phyloP scores from a whole-genome alignment of 1,140 invertebrate species.

The Macrotrachela quadricornifera region DNA sequence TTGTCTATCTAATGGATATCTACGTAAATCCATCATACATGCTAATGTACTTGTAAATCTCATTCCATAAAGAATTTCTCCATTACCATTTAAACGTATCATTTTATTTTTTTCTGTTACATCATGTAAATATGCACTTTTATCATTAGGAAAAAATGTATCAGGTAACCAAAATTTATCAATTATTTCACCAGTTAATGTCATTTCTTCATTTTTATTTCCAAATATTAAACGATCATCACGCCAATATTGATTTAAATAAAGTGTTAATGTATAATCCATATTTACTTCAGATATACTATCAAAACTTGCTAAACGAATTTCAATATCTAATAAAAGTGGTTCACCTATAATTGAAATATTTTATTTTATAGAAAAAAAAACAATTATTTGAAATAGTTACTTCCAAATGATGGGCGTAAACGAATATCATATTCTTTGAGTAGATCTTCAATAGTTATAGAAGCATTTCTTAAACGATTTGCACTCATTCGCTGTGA shows the following conservation, averaged over 20 bases:
- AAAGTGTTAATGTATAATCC: constrained; percentile 97
- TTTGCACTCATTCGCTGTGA: too few species aligned
- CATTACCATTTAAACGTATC: constrained; percentile 68
- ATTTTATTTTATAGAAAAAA: not conserved
- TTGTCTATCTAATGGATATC: constrained; percentile 87
- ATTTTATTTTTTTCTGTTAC: constrained; percentile 93
- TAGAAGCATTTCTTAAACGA: constrained; percentile 16
- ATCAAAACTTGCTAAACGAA: constrained; percentile 87
- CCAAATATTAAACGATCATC: constrained; percentile 71
- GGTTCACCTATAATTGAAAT: constrained; percentile 48
- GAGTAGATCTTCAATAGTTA: constrained; percentile 62
- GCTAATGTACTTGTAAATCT: constrained; percentile 82
- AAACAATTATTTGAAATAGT: constrained; percentile 17
- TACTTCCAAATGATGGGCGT: constrained; percentile 82
- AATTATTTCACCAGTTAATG: constrained; percentile 81
- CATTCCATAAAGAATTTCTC: constrained; percentile 86
- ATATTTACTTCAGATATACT: constrained; percentile 98
- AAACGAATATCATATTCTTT: constrained; percentile 79
- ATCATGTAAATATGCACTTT: constrained; percentile 89
- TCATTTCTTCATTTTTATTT: constrained; percentile 42
- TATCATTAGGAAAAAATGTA: constrained; percentile 94
- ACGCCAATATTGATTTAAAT: constrained; percentile 94
- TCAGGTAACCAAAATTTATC: constrained; percentile 97
- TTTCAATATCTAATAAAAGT: constrained; percentile 75
- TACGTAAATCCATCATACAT: constrained; percentile 98